A percentile compares a stretch with the other conserved stretches of the same genome.
These are phyloP conservation scores for Fragum whitleyi DNA, from an alignment of 2,888 invertebrate species.

Conservation along the genomic window DNA sequence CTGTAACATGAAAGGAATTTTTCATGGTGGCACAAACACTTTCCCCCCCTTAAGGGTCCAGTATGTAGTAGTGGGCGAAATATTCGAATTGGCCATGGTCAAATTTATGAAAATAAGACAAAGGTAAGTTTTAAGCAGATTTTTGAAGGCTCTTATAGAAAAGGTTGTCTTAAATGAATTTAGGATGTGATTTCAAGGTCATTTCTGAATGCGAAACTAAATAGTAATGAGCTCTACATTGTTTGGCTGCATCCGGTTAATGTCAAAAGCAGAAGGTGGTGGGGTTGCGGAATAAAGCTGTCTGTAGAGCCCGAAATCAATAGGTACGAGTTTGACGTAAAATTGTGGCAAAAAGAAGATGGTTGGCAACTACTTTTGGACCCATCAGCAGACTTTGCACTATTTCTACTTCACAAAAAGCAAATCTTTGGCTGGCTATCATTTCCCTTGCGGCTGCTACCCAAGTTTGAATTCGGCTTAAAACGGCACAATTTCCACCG, in stretches of 20 bases:
- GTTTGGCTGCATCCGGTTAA: background rate
- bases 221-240: background rate
- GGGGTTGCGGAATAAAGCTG: background rate
- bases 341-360: background rate
- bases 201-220: background rate
- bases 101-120: background rate
- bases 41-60: background rate
- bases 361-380: background rate
- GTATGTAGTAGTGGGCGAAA: background rate
- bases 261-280: background rate
- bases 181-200: background rate
- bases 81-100: background rate
- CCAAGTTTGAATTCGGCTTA: background rate
- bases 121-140: background rate
- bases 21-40: too few species aligned
- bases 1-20: too few species aligned
- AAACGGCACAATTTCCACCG: background rate
- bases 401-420: background rate
- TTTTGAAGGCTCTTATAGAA: background rate
- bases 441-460: background rate
- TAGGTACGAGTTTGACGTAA: background rate
- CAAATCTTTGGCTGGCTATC: background rate
- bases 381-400: background rate
- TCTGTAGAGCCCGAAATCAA: background rate
- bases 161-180: background rate